These are phyloP conservation scores for Erebia ligea DNA, from an alignment of 2,888 invertebrate species.

Conservation along the genomic window DNA sequence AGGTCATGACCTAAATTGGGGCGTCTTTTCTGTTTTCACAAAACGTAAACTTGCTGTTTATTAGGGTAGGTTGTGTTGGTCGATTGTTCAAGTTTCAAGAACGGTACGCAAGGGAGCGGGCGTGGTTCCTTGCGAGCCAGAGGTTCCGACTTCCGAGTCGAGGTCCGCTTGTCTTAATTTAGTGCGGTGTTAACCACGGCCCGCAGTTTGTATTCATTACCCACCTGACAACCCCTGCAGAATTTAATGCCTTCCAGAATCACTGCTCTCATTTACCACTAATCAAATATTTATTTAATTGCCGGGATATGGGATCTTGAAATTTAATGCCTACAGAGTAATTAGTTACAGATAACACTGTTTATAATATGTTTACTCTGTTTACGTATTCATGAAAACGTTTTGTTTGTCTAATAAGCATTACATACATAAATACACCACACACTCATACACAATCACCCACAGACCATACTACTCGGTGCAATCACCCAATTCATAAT, in stretches of 20 bases:
- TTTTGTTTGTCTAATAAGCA: background rate
- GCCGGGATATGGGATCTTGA: slow-evolving; percentile 35
- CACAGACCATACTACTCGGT: no score
- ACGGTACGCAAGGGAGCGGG: slow-evolving; percentile 54
- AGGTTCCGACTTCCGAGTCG: slow-evolving; percentile 68
- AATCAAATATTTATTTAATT: slow-evolving; percentile 65
- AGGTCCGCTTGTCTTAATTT: slow-evolving; percentile 71
- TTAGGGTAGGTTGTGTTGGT: slow-evolving; percentile 48
- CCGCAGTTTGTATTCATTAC: slow-evolving; percentile 81
- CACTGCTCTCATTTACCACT: slow-evolving; percentile 66
- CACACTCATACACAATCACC: no score
- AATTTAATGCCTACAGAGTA: slow-evolving; percentile 28
- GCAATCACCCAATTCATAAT: no score
- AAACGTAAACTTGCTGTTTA: slow-evolving; percentile 43
- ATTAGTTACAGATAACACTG: slow-evolving; percentile 23
- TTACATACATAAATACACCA: background rate
- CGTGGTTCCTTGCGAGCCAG: slow-evolving; percentile 49
- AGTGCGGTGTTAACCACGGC: slow-evolving; percentile 71
- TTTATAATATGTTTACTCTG: background rate
- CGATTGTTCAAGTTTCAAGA: slow-evolving; percentile 56
- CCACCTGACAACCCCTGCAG: slow-evolving; percentile 64
- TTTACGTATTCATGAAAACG: slow-evolving; percentile 1
- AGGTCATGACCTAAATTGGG: slow-evolving; percentile 32
- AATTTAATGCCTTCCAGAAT: slow-evolving; percentile 69
- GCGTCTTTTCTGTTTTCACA: slow-evolving; percentile 36